Evolutionary conservation across 2,888 invertebrate genomes (phyloP).

Genomic region (Tetramorium bicarinatum): DNA sequence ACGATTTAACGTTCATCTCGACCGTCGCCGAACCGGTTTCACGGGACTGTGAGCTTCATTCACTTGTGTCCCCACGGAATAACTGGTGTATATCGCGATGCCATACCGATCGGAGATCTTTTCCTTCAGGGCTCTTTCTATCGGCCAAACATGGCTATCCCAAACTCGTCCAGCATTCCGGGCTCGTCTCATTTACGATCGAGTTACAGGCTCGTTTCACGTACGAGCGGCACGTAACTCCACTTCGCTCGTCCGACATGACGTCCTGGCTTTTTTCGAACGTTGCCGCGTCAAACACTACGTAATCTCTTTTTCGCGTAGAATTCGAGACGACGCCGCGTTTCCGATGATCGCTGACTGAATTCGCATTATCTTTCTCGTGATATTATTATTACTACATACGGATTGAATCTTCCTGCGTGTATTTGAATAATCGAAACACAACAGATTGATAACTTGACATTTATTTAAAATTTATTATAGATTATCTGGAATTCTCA

Average conservation of each 20-base stretch:
- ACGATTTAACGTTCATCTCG: constrained; percentile 48
- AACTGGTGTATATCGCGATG: constrained; percentile 62
- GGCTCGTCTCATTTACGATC: constrained; percentile 74
- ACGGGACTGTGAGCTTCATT: constrained; percentile 57
- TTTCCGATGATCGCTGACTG: background rate
- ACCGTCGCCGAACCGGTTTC: constrained; percentile 40
- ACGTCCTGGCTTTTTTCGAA: constrained; percentile 55
- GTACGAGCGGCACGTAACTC: constrained; percentile 67
- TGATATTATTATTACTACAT: background rate
- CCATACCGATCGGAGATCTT: constrained; percentile 64
- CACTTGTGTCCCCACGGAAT: constrained; percentile 63
- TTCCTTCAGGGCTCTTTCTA: constrained; percentile 67
- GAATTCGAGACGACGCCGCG: constrained; percentile 37
- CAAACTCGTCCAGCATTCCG: constrained; percentile 68
- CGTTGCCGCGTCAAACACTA: constrained; percentile 47
- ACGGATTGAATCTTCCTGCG: background rate
- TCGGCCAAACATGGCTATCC: constrained; percentile 57
- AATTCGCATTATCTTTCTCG: background rate
- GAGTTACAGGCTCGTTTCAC: constrained; percentile 71
- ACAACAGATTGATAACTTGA: background rate
- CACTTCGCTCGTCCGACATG: constrained; percentile 52
- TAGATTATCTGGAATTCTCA: background rate
- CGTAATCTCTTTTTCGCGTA: constrained; percentile 56
- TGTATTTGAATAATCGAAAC: background rate
- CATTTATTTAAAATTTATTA: constrained; percentile 1